Base-by-base conservation (phyloP, 1,140 invertebrate genomes). In the Nylanderia fulva region DNA sequence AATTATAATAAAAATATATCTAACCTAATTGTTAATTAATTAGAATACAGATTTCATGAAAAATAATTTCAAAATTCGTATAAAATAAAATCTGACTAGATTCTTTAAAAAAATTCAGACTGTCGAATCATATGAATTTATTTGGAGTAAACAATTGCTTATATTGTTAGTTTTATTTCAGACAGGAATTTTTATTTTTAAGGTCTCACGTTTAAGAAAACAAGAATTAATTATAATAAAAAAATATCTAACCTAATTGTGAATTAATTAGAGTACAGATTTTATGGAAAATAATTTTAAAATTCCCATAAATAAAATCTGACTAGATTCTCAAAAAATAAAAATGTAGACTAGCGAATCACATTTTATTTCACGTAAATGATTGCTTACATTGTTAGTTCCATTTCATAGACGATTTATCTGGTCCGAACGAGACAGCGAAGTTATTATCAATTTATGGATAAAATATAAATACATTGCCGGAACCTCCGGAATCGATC, bases 361-460 rank as follows among this genome's bases (percentile, higher is more conserved):
- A n/a, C 27, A 24, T 52, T 79, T 66, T 68, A 18, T 36, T 18
- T 39, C 13, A 13, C 9, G 13, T 66, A 15, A 79, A 79, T 45
- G 0, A 2, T 11, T 18, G 24, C 3, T 11, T 15, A 7, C 45
- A 33, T 48, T 18, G 33, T 7, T 9, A 39, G 13, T 45, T 66
- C 24, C 27, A 42, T 72, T 58, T 71, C 36, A 11, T 27, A 33
- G n/a, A 72, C 48, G 33, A 8, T 77, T 13, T 61, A 56, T 69
- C 56, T 33, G 33, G 8, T 18, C 64, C 45, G 13, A 29, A 13
- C 24, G 36, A 18, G 11, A 5, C 9, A 56, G 36, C 64, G 24
- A 72, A 15, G n/a, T n/a, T 45, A 72, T 82, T 72, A 71, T 72
- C 36, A 82, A 82, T 82, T 82, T 82, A 82, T 58, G 18, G 18